Percentiles rank a stretch among this genome's conserved stretches.
Evolutionary conservation across 2,888 invertebrate species (phyloP).

Genomic region (Falcaria lacertinaria): DNA sequence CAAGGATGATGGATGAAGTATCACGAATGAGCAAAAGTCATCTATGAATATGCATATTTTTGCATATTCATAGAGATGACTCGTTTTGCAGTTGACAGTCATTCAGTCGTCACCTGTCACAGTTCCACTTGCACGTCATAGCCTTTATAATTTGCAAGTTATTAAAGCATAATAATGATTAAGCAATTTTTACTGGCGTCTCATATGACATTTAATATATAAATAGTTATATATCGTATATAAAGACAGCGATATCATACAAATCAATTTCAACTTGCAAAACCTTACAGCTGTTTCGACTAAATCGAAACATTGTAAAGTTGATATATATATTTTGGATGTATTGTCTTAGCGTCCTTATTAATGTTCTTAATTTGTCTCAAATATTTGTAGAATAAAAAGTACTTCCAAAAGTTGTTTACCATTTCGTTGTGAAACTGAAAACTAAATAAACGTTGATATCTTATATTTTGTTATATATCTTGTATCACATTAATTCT

Average conservation of each 20-base stretch:
- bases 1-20: too few relatives aligned
- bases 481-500: background rate
- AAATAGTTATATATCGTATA: constrained; percentile 69
- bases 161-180: constrained; percentile 40
- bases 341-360: background rate
- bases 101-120: background rate
- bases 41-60: too few relatives aligned
- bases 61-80: background rate
- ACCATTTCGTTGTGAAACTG: too few relatives aligned
- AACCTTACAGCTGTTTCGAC: constrained; percentile 62
- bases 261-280: constrained; percentile 19
- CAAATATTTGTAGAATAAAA: background rate
- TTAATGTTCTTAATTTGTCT: background rate
- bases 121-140: background rate
- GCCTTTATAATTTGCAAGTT: constrained; percentile 13
- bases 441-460: too few relatives aligned
- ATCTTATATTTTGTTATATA: too few relatives aligned
- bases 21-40: too few relatives aligned
- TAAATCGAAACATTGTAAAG: constrained; percentile 64
- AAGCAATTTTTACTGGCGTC: constrained; percentile 42
- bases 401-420: too few relatives aligned
- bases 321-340: constrained; percentile 12
- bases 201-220: constrained; percentile 69
- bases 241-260: constrained; percentile 44
- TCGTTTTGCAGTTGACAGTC: background rate